Evolutionary conservation across 2,888 invertebrate species (phyloP), one percentile per base, ranked within the genome.

Genomic region (Meteorus colon): DNA sequence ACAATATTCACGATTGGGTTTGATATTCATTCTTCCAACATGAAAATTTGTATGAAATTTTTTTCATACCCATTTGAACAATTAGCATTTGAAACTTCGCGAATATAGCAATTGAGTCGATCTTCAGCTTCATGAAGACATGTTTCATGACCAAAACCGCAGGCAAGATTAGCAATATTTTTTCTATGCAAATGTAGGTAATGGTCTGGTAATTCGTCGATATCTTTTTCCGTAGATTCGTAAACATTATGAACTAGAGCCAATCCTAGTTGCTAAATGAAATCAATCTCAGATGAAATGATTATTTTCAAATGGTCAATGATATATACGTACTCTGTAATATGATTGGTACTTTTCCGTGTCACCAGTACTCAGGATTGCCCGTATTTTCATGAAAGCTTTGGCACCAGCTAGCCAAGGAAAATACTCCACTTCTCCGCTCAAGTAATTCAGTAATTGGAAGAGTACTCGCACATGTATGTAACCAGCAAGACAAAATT

Each of bases 371-470:
- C 63, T n/a, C 51, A 68, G 19, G 83, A 73, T 59, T 77, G 76
- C 60, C 51, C 74, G 70, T 48, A 71, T 34, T 19, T 75, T 72
- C 60, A 45, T 93, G 24, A 97, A 91, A 31, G 94, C 94, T 0
- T 92, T 92, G 4, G 95, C 90, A 0, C 96, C 96, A 0, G 96
- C 92, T 82, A 94, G 93, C 97, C 97, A 97, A 0, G 97, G 97
- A 1, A 96, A 93, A 86, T 94, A 96, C 79, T 96, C 95, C 14
- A 91, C 90, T 88, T 96, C 96, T 74, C 94, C 93, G 0, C 89
- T 88, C 81, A 98, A 90, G 86, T 97, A 98, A 67, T 91, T 92
- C 0, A 95, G 94, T 0, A 97, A 90, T 82, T 96, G 94, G 77
- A 98, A 90, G 0, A 96, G 94, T 5, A 93, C 91, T 24, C 91